Base-by-base conservation (phyloP, 2,888 invertebrate species). In the Clivina fossor region DNA sequence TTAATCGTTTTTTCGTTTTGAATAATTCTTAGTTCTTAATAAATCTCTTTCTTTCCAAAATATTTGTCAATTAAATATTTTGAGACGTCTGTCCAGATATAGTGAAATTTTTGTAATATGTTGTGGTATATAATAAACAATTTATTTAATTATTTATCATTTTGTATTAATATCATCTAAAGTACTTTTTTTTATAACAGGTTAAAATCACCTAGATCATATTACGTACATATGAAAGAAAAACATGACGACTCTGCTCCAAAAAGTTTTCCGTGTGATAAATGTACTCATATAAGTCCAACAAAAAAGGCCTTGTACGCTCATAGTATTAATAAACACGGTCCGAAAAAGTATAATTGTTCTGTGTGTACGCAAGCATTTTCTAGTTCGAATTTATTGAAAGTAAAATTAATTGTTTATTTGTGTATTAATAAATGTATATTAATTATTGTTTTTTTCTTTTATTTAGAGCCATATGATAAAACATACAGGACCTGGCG, bases 381-480 rank as follows among this genome's bases (percentile, higher is more conserved):
- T 35, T 44, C 53, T 5, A 53, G 44, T 33, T 44, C 53, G 2
- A 53, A 44, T 37, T 35, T 53, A 18, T 44, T 53, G 19, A 53
- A 53, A 24, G 53, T 53, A 19, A 50, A 40, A 7, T 19, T 19
- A 19, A 16, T 7, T 18, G 16, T 38, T 8, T 18, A 38, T 35
- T 35, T n/a, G 4, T 13, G n/a, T 8, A n/a, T 9, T 5, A n/a
- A 15, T 35, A 13, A 15, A 35, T 41, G 13, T 32, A 13, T 48
- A 30, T 28, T 2, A 30, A 50, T 40, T 50, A 16, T 24, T 38
- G 19, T 13, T 15, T 40, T 11, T 33, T 22, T 18, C 19, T 22
- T 30, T 37, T 7, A 35, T 47, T 47, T 33, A 53, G 53, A 53
- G 53, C 24, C 53, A 53, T 28, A 53, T 53, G 53, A 28, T 53